These are phyloP conservation scores for Hassar affinis DNA, from an alignment of 2,113 vertebrate genomes.

Conservation along the genomic window DNA sequence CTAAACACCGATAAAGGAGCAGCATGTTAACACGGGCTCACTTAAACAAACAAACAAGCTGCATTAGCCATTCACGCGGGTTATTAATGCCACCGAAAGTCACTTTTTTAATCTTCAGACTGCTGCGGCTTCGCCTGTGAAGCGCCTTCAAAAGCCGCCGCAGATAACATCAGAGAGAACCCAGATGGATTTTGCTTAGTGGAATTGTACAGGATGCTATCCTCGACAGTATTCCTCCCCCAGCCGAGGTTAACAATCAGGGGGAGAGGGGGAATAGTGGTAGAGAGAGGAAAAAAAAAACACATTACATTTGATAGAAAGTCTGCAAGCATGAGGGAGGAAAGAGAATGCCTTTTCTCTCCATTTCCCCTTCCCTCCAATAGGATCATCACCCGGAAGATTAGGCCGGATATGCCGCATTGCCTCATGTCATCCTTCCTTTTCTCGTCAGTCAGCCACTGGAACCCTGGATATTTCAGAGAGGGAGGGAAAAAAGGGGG, in stretches of 20 bases:
- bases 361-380: conserved; percentile 42
- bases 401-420: conserved; percentile 57
- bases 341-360: conserved; percentile 50
- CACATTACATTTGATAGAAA: conserved; percentile 47
- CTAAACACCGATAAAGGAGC: not conserved
- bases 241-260: conserved; percentile 42
- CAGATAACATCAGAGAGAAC: conserved; percentile 47
- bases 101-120: conserved; percentile 26
- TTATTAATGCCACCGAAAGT: not conserved
- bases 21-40: not conserved
- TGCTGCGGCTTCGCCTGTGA: conserved; percentile 1
- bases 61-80: conserved; percentile 7
- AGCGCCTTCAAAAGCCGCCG: conserved; percentile 37
- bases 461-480: conserved; percentile 42
- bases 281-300: conserved; percentile 34
- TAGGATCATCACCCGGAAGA: conserved; percentile 57
- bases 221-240: conserved; percentile 29
- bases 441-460: conserved; percentile 54
- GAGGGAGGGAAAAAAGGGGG: not conserved
- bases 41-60: conserved; percentile 25
- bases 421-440: conserved; percentile 49
- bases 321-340: conserved; percentile 52
- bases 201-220: conserved; percentile 37
- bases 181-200: conserved; percentile 46
- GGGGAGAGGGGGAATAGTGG: not conserved